Conservation (phyloP, 2,113 vertebrate genomes). For the Ranitomeya variabilis region DNA sequence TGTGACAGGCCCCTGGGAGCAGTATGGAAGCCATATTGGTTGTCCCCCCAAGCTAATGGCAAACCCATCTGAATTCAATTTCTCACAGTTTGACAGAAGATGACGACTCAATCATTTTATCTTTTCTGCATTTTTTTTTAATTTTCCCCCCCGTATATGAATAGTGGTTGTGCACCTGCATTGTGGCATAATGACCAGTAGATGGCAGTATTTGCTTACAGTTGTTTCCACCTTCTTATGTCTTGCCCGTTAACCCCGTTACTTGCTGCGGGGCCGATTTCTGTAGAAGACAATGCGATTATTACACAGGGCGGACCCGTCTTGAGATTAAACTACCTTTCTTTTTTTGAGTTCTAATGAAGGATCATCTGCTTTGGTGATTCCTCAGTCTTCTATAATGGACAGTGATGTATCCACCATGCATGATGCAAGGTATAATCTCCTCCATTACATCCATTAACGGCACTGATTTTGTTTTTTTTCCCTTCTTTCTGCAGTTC, state of each 20-base stretch:
- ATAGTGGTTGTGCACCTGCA: not conserved
- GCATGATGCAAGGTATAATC: not conserved
- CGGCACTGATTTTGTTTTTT: not conserved
- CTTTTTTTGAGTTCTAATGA: not conserved
- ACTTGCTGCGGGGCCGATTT: not conserved
- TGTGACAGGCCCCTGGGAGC: not conserved
- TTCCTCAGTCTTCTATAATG: not conserved
- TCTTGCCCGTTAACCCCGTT: not conserved
- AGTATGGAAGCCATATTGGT: not conserved
- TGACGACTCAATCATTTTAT: not conserved
- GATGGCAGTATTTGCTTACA: constrained; percentile 9
- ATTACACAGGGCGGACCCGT: not conserved
- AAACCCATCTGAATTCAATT: not conserved
- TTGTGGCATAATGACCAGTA: not conserved
- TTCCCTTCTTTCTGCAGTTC: constrained; percentile 73
- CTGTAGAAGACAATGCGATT: constrained; percentile 1
- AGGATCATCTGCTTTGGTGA: not conserved
- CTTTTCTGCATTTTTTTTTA: not conserved
- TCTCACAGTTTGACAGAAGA: not conserved
- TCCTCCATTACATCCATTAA: not conserved
- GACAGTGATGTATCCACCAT: constrained; percentile 29
- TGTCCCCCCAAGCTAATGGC: not conserved
- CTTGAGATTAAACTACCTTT: not conserved
- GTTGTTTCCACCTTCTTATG: no score
- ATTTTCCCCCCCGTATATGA: not conserved